Conservation (phyloP, 2,888 invertebrate genomes). For the Serripes groenlandicus region DNA sequence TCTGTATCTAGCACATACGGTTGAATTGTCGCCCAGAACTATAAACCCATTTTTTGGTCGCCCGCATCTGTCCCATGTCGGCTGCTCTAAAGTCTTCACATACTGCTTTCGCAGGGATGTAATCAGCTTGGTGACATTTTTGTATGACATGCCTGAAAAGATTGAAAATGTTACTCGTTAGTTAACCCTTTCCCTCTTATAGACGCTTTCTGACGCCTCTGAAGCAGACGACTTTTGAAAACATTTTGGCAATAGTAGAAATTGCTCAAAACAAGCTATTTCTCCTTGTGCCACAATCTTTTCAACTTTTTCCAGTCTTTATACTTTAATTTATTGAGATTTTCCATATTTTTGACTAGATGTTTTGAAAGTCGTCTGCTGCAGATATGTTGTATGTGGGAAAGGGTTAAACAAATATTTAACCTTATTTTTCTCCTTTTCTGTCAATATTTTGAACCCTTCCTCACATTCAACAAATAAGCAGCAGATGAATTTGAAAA, state of each 20-base stretch:
- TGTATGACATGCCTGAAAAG: slow-evolving; percentile 73
- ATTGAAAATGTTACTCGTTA: background rate
- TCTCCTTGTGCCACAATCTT: background rate
- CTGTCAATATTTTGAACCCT: too few species aligned
- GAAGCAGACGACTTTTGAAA: too few species aligned
- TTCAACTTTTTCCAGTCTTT: too few species aligned
- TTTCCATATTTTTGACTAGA: too few species aligned
- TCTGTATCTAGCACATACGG: slow-evolving; percentile 84
- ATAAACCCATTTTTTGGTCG: slow-evolving; percentile 84
- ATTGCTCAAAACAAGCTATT: background rate
- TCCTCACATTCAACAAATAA: too few species aligned
- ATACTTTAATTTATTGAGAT: too few species aligned
- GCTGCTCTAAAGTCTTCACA: slow-evolving; percentile 73
- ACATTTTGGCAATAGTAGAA: background rate
- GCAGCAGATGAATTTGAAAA: too few species aligned
- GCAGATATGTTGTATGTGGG: too few species aligned
- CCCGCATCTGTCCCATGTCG: slow-evolving; percentile 85
- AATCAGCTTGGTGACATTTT: slow-evolving; percentile 66
- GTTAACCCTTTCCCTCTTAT: background rate
- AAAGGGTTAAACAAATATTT: too few species aligned
- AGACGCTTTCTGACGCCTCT: background rate
- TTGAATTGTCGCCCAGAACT: slow-evolving; percentile 77
- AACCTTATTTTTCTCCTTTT: too few species aligned
- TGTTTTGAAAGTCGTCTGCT: too few species aligned
- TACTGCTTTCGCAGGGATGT: slow-evolving; percentile 61